Evolutionary conservation across 2,888 invertebrate species (phyloP), one percentile per base, ranked within the genome.

Genomic region (Eristalis arbustorum): DNA sequence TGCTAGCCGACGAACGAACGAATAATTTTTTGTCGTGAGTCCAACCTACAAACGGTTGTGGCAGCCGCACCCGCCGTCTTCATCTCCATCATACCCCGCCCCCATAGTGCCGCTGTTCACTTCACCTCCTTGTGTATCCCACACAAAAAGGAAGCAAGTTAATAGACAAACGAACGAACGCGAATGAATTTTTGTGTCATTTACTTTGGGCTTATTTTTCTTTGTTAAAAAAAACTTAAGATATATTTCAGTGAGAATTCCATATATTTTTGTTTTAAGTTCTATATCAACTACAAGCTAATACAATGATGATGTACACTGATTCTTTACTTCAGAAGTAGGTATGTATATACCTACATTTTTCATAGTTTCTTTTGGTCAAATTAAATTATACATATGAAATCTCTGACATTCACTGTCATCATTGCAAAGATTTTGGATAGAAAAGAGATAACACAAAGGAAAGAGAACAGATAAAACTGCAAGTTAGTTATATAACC

Each of bases 401-500:
- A 59, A 18, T 63, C 59, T 67, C 25, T 67, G 57, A 59, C 6
- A 40, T 75, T 42, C 34, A 56, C 63, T 64, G 56, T 23, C 23
- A 37, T 34, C 49, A 23, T 59, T 68, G 31, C 13, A 40, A 67
- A 61, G 10, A 75, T 67, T 14, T 67, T 42, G 6, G 22, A 67
- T 34, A 18, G 61, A 68, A 68, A 71, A 67, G 40, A n/a, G 71
- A 71, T 62, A 61, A 25, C 23, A 56, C 28, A 59, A 57, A 76
- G 28, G 57, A 61, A 57, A 64, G 49, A n/a, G 40, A 10, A 57
- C 14, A 42, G 31, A 34, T 22, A 31, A 84, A 84, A 80, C 62
- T 80, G 72, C 68, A 81, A 84, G 67, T 49, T 49, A 11, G 59
- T 84, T 80, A 84, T 79, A 73, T 84, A 84, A 84, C 84, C 49